phyloP scores from a whole-genome alignment of 2,888 invertebrate genomes.

The Agonopterix alstromeriana region DNA sequence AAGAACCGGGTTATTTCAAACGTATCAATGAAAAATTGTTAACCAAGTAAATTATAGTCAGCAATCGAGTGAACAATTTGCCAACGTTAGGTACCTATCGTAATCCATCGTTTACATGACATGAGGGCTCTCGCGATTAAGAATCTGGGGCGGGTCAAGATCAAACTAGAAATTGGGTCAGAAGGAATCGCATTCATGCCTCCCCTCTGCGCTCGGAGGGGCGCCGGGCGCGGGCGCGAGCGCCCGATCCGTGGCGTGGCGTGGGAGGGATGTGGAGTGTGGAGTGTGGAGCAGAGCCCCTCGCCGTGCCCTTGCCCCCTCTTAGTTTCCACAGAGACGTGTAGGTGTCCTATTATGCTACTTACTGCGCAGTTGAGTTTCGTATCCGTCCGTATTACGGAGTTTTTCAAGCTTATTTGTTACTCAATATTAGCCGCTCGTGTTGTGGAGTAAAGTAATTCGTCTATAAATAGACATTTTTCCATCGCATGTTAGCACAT shows the following conservation, averaged over 20 bases:
- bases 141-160: constrained; percentile 45
- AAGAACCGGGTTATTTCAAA: too few species aligned
- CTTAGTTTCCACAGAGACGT: too few species aligned
- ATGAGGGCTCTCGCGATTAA: constrained; percentile 11
- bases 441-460: too few species aligned
- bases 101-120: constrained; percentile 7
- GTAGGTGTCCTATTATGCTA: too few species aligned
- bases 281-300: too few species aligned
- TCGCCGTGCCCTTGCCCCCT: too few species aligned
- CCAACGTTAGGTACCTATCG: constrained; percentile 6
- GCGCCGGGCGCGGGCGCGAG: neutral
- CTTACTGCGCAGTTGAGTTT: too few species aligned
- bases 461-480: neutral
- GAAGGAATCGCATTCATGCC: constrained; percentile 41
- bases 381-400: too few species aligned
- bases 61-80: neutral
- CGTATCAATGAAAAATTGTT: neutral
- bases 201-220: constrained; percentile 14
- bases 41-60: neutral
- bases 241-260: neutral
- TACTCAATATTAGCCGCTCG: neutral
- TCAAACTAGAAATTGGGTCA: constrained; percentile 54
- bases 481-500: too few species aligned
- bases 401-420: too few species aligned
- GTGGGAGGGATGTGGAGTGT: neutral